Evolutionary conservation across 1,140 invertebrate genomes (phyloP), one percentile per base, ranked within the genome.

Genomic region (Panulirus ornatus): DNA sequence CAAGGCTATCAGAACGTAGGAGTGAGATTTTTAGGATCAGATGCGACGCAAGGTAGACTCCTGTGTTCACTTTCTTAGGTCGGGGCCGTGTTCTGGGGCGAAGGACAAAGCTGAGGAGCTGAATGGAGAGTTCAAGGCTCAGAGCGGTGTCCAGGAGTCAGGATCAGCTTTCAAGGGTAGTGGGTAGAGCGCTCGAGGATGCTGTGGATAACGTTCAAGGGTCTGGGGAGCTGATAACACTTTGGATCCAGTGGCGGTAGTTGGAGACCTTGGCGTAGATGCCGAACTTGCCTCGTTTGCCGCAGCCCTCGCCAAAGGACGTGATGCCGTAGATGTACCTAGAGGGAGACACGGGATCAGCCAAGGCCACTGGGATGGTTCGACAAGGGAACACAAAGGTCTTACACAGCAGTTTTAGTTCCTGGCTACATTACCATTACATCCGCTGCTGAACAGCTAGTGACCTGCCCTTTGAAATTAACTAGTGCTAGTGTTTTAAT

Each of bases 281-380:
- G 3, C 98, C 98, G 92, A 96, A 98, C 93, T 98, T 98, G 70
- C 97, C 97, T 76, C 96, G 96, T 93, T 97, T 96, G 6, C 97
- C 98, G 93, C 98, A 99, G 30, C 97, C 98, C 93, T 99, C 98
- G 0, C 98, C 98, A 92, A 98, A 99, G 93, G 97, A 98, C 0
- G 98, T 99, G 54, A 99, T 97, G 2, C 98, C 98, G 93, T 97
- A 97, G 34, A 98, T 96, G 34, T 95, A 96, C 96, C 97, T 92
- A 63, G 8, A 84, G 54, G 27, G 40, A 78, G 97, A 1, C 94
- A 95, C n/a, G 63, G 88, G 81, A 76, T 71, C 83, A 27, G 71
- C n/a, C n/a, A n/a, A n/a, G n/a, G n/a, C n/a, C n/a, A n/a, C n/a
- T n/a, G n/a, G n/a, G n/a, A n/a, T n/a, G n/a, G n/a, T n/a, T n/a